A percentile compares a stretch with the other conserved stretches of the same genome.
Conservation (phyloP, 2,113 vertebrate species). For the Craseonycteris thonglongyai region DNA sequence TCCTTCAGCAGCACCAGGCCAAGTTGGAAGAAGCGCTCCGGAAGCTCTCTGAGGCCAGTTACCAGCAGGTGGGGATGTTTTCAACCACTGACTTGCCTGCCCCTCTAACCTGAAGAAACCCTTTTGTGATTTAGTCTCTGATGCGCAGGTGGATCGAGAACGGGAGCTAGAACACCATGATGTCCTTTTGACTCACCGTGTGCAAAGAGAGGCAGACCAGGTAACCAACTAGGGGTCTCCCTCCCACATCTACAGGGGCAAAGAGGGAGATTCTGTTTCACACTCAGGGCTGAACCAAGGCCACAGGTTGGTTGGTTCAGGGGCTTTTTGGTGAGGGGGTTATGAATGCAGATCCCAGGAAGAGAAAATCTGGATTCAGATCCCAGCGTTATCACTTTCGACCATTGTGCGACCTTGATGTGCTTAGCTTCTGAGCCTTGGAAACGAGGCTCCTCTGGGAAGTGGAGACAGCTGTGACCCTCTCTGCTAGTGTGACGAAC, state of each 20-base stretch:
- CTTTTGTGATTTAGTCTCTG: conserved; percentile 26
- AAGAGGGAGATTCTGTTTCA: background rate
- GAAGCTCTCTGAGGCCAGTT: conserved; percentile 86
- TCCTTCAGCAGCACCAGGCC: conserved; percentile 90
- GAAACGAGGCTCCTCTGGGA: background rate
- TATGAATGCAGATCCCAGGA: background rate
- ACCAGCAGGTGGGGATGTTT: conserved; percentile 83
- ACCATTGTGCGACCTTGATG: background rate
- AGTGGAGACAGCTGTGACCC: background rate
- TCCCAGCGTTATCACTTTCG: background rate
- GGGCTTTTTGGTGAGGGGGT: background rate
- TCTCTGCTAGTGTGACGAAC: background rate
- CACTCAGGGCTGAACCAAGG: background rate
- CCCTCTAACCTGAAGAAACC: background rate
- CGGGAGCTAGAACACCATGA: conserved; percentile 88
- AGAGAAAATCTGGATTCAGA: background rate
- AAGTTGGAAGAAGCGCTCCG: conserved; percentile 89
- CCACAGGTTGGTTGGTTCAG: background rate
- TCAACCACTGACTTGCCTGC: background rate
- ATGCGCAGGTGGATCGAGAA: conserved; percentile 84
- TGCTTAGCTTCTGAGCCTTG: background rate
- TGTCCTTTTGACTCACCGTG: conserved; percentile 84
- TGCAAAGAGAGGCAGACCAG: conserved; percentile 87
- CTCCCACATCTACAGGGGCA: background rate
- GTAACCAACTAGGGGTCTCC: conserved; percentile 66